Evolutionary conservation across 2,797 vertebrate species (phyloP).

Genomic region (Galago senegalensis): DNA sequence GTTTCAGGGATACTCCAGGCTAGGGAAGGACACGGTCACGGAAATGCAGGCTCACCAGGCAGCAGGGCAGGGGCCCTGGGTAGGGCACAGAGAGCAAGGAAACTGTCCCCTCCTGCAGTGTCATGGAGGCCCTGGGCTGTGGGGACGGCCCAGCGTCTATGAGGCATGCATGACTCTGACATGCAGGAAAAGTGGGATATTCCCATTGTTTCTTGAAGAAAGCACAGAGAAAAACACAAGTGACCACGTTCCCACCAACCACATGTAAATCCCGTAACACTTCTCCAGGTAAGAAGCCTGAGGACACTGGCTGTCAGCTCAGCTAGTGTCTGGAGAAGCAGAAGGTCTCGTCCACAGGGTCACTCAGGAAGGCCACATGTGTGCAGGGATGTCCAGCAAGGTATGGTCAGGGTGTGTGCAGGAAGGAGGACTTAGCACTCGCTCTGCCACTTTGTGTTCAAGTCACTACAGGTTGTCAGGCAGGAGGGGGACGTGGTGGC

Average conservation of each 20-base stretch:
- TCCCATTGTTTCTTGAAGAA: neutral
- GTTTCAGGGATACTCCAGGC: neutral
- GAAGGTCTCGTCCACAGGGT: fast-evolving
- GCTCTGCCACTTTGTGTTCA: neutral
- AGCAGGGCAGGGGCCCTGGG: too few species aligned
- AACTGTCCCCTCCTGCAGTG: too few species aligned
- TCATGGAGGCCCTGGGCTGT: neutral
- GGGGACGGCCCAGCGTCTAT: neutral
- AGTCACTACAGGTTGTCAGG: neutral
- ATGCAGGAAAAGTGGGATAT: neutral
- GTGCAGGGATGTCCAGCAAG: neutral
- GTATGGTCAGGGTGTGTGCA: fast-evolving
- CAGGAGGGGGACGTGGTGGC: neutral
- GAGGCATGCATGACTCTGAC: too few species aligned
- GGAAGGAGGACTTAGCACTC: too few species aligned
- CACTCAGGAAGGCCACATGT: fast-evolving
- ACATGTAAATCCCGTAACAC: fast-evolving
- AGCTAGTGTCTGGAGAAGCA: fast-evolving
- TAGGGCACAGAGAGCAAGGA: neutral
- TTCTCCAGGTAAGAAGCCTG: neutral
- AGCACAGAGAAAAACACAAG: neutral
- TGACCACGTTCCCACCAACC: fast-evolving
- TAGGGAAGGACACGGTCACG: neutral
- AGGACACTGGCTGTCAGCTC: fast-evolving
- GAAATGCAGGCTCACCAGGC: neutral